Conservation (phyloP, 2,113 vertebrate genomes). For the Pristiophorus japonicus region DNA sequence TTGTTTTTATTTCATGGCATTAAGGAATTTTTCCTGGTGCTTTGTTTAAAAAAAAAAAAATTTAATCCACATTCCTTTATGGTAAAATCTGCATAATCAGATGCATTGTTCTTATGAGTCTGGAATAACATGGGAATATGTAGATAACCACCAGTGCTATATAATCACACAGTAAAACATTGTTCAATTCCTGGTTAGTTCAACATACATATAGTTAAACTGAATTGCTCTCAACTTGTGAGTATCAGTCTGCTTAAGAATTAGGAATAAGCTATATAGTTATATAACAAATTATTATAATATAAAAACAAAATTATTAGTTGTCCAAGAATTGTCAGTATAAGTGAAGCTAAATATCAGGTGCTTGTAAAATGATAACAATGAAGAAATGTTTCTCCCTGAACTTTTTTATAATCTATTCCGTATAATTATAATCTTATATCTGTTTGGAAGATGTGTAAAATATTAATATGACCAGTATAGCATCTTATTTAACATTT, state of each 20-base stretch:
- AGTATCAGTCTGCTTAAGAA: neutral
- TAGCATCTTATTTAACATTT: slow-evolving; percentile 12
- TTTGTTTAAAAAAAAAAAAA: no score
- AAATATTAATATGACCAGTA: slow-evolving; percentile 40
- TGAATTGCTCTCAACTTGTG: neutral
- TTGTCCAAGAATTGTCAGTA: neutral
- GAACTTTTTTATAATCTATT: neutral
- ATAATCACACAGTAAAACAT: neutral
- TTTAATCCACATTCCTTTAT: neutral
- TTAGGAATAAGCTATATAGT: neutral
- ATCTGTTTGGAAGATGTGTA: neutral
- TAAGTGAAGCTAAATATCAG: neutral
- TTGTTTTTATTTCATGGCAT: no score
- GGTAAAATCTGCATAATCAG: neutral
- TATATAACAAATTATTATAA: neutral
- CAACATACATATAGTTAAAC: neutral
- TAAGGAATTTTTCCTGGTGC: neutral
- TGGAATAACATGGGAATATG: neutral
- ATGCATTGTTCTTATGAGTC: neutral
- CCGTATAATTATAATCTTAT: neutral
- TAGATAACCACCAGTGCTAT: neutral
- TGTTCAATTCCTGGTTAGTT: neutral
- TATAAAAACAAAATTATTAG: neutral
- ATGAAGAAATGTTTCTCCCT: neutral
- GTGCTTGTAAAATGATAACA: neutral